Base-by-base conservation (phyloP, 2,888 invertebrate genomes). In the Stegana nigrithorax region DNA sequence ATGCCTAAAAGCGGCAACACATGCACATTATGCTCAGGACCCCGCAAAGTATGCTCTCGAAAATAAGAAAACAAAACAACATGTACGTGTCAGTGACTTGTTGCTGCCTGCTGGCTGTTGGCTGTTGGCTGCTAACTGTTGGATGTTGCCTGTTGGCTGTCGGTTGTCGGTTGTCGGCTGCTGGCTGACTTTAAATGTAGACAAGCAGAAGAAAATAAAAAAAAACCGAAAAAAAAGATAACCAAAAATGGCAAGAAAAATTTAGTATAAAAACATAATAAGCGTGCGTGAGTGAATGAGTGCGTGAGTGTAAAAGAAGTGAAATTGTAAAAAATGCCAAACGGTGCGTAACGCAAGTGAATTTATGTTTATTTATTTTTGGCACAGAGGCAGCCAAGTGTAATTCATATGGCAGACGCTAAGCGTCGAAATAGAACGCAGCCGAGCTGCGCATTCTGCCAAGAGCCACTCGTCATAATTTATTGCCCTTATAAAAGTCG, bases 51-150 rank as follows among this genome's bases (percentile, higher is more conserved):
- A 14, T 21, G 19, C 32, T 53, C 14, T 50, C 25, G 26, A 26
- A 26, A 59, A 23, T 10, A n/a, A n/a, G n/a, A n/a, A n/a, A n/a
- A 60, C 55, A 57, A 60, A 58, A 63, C 60, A 62, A 50, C 47
- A 25, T n/a, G 17, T 56, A 23, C 45, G 27, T 42, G n/a, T 44
- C 21, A 36, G 59, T 55, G 59, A 74, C 73, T 75, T 75, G 74
- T 75, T 75, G 74, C 73, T 68, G 45, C 45, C 14, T 27, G 39
- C 29, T 25, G n/a, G 1, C 10, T n/a, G 6, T 19, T 19, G 42
- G 14, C 12, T 19, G 19, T 14, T n/a, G n/a, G n/a, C n/a, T n/a
- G n/a, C n/a, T n/a, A n/a, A n/a, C n/a, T n/a, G n/a, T n/a, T n/a
- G n/a, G 14, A 27, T 8, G 23, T 64, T 60, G 60, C 56, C 60